Conservation (phyloP, 2,113 vertebrate species). For the Cranoglanis bouderius region DNA sequence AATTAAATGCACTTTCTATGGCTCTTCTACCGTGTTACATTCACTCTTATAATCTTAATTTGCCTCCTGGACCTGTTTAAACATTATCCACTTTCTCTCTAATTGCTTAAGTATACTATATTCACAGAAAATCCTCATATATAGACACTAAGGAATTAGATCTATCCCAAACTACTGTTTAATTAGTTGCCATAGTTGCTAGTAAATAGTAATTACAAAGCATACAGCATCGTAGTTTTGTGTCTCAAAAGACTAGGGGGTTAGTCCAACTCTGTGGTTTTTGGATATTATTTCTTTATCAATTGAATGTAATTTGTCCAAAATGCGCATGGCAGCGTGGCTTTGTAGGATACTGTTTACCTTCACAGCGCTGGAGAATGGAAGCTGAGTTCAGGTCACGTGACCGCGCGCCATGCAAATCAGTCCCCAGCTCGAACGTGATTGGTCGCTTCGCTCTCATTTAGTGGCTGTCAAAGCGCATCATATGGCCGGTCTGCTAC, state of each 20-base stretch:
- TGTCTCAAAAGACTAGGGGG: background rate
- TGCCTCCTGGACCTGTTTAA: background rate
- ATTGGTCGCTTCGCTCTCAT: conserved; percentile 87
- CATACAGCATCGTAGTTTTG: no score
- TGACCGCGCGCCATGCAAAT: conserved; percentile 86
- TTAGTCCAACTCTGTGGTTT: background rate
- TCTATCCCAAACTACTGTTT: background rate
- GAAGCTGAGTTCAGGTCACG: conserved; percentile 74
- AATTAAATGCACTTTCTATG: background rate
- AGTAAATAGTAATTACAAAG: background rate
- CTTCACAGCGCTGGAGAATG: conserved; percentile 39
- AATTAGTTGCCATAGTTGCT: background rate
- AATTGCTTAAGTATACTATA: background rate
- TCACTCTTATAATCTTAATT: background rate
- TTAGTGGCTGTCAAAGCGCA: conserved; percentile 84
- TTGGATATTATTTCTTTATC: conserved; percentile 10
- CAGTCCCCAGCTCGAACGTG: conserved; percentile 72
- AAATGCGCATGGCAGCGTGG: conserved; percentile 32
- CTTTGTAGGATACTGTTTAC: conserved; percentile 54
- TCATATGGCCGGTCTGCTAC: conserved; percentile 80
- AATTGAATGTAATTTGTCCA: conserved; percentile 10
- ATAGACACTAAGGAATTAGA: background rate
- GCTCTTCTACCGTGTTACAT: background rate
- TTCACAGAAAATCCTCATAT: background rate
- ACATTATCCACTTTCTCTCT: background rate